A percentile compares a stretch with the other conserved stretches of the same genome.
Conservation (phyloP, 1,140 invertebrate species). For the Drosophila tropicalis region DNA sequence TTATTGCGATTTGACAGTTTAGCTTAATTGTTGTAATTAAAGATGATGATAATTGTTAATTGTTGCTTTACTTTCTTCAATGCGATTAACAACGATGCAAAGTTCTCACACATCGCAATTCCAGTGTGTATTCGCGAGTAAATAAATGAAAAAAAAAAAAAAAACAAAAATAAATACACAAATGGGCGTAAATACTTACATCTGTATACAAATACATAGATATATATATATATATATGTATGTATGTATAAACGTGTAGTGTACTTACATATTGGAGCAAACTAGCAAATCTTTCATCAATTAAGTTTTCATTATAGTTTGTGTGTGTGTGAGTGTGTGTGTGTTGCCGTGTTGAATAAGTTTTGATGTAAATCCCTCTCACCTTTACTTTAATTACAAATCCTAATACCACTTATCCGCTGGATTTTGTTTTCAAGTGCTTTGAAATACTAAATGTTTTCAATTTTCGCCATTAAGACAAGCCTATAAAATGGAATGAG, state of each 20-base stretch:
- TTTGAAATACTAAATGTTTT: constrained; percentile 70
- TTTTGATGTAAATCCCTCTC: constrained; percentile 13
- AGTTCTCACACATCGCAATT: neutral
- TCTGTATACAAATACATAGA: neutral
- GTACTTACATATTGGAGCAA: constrained; percentile 3
- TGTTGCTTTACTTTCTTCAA: constrained; percentile 59
- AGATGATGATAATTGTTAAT: constrained; percentile 53
- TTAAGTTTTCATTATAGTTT: constrained; percentile 53
- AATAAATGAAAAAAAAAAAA: neutral
- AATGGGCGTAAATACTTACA: neutral
- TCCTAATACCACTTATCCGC: no score
- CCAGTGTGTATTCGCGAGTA: no score
- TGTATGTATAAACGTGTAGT: no score
- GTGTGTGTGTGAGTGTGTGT: neutral
- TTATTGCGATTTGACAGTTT: constrained; percentile 13
- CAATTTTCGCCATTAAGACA: constrained; percentile 74
- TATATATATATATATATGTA: neutral
- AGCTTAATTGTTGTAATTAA: constrained; percentile 68
- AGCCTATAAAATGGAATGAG: constrained; percentile 62
- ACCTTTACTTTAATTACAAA: no score
- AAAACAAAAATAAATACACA: constrained; percentile 17
- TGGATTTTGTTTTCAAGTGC: constrained; percentile 47
- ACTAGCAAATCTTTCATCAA: constrained; percentile 38
- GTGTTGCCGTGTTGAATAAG: constrained; percentile 43
- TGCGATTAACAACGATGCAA: neutral